Evolutionary conservation across 2,888 invertebrate species (phyloP).

Genomic region (Halocaridina rubra): DNA sequence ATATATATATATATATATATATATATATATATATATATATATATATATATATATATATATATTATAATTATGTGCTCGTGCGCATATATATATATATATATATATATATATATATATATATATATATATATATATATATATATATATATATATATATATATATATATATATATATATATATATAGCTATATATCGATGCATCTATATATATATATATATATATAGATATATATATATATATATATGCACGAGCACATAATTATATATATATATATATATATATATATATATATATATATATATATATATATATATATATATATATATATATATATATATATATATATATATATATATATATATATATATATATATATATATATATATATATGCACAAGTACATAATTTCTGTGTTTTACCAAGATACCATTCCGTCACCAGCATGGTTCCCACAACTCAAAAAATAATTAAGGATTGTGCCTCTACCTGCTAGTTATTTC

Average conservation of each 20-base stretch:
- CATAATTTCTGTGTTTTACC: neutral
- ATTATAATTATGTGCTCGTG: neutral
- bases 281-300: neutral
- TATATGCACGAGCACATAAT: neutral
- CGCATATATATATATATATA: neutral
- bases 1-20: conserved; percentile 14
- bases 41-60: neutral
- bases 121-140: neutral
- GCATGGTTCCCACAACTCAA: too few relatives aligned
- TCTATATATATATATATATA: neutral
- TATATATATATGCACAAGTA: neutral
- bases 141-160: conserved; percentile 1
- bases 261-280: neutral
- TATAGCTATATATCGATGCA: neutral
- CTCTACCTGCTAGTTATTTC: too few relatives aligned
- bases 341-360: neutral
- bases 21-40: conserved; percentile 14
- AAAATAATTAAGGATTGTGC: too few relatives aligned
- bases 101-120: neutral
- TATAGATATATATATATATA: neutral
- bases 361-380: neutral
- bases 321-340: neutral
- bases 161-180: neutral
- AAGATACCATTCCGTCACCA: too few relatives aligned
- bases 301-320: neutral